Evolutionary conservation across 1,140 invertebrate genomes (phyloP), one percentile per base, ranked within the genome.

Genomic region (Procambarus virginalis): DNA sequence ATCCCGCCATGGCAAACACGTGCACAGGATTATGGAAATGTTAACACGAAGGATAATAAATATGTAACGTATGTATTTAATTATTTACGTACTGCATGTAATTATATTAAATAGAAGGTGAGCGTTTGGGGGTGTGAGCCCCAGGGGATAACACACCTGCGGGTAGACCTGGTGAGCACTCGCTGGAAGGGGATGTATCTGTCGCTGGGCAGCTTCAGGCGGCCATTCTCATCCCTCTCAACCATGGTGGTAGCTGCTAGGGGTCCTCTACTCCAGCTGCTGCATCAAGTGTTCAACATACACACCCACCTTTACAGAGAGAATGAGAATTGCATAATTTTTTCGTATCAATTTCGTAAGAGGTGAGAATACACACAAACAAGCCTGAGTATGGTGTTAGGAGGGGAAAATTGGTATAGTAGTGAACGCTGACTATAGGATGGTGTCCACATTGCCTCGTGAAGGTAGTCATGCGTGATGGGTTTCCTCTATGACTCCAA

Each of bases 161-260:
- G 49, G 51, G 22, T n/a, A 3, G 79, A 22, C n/a, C 79, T 81
- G 79, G 8, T n/a, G 79, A 81, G 79, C 12, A 81, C 79, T 3
- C 79, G 49, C 45, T 81, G 79, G 79, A 81, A 81, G 20, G 79
- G 79, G 3, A 81, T 34, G 55, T 34, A 60, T 22, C 60, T 49
- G 3, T 81, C 55, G 6, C 51, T n/a, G n/a, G 79, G 79, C 79
- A 81, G 55, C 55, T 60, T 81, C 51, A 81, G 79, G 55, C 79
- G 45, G 2, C 79, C 79, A 45, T 81, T 81, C 20, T 81, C 79
- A 34, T 81, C 79, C 10, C 79, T 81, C n/a, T 58, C 55, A 10
- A 22, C 79, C 79, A 81, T 81, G 60, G 17, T 64, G 60, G 4
- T 64, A 17, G 60, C 34, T 34, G 34, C 34, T 34, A 34, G 34